Conservation (phyloP, 23 tunicate species). For the Styela plicata region DNA sequence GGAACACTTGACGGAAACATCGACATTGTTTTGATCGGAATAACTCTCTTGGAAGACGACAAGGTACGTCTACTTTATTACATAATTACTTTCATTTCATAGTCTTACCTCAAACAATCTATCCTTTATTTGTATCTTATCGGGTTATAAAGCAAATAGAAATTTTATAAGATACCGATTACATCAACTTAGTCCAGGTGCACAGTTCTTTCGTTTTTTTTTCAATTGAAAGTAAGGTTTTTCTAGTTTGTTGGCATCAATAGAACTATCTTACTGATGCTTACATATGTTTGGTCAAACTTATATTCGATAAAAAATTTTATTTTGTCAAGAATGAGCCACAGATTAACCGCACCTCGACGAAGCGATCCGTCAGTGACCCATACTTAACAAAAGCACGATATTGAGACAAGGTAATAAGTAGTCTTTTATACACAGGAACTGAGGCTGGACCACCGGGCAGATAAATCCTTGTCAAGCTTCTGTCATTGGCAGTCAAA, state of each 20-base stretch:
- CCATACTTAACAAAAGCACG: too few relatives aligned
- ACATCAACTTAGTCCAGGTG: neutral
- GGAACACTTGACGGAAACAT: conserved; percentile 71
- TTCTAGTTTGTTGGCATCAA: too few relatives aligned
- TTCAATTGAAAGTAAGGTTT: too few relatives aligned
- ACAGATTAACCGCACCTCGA: too few relatives aligned
- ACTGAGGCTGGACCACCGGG: conserved; percentile 68
- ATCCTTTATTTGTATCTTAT: neutral
- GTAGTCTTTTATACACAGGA: too few relatives aligned
- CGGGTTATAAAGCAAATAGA: neutral
- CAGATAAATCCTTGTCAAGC: conserved; percentile 72
- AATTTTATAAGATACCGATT: neutral
- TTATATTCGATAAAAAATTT: too few relatives aligned
- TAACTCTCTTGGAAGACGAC: conserved; percentile 77
- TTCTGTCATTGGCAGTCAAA: conserved; percentile 81
- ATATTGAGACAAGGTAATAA: too few relatives aligned
- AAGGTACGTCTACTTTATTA: conserved; percentile 29
- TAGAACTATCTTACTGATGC: too few relatives aligned
- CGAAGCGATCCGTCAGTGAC: too few relatives aligned
- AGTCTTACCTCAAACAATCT: neutral
- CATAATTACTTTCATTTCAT: neutral
- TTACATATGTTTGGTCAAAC: too few relatives aligned
- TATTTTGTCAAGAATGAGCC: too few relatives aligned
- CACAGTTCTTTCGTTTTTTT: neutral
- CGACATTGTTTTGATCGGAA: conserved; percentile 57